These are phyloP conservation scores for Polypterus bichir DNA, from an alignment of 2,113 vertebrate genomes.

Conservation along the genomic window DNA sequence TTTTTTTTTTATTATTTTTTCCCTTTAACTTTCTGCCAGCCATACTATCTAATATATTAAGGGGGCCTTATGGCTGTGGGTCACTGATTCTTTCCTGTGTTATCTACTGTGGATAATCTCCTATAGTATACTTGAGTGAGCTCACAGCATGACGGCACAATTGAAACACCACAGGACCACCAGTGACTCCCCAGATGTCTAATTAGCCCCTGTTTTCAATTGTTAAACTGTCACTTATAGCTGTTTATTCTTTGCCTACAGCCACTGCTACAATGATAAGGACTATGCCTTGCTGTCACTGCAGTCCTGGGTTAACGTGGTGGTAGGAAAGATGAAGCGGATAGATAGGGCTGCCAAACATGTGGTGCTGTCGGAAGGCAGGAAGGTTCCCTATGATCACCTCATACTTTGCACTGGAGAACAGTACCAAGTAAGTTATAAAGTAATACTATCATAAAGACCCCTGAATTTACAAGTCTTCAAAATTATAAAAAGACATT, in stretches of 20 bases:
- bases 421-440: constrained; percentile 69
- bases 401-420: constrained; percentile 77
- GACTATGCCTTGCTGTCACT: constrained; percentile 66
- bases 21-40: too few relatives aligned
- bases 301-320: constrained; percentile 56
- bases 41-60: too few relatives aligned
- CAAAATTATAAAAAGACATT: too few relatives aligned
- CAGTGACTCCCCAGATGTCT: constrained; percentile 43
- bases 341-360: constrained; percentile 69
- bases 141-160: constrained; percentile 26
- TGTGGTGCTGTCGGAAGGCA: constrained; percentile 47
- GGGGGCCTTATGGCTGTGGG: too few relatives aligned
- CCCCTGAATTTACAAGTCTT: too few relatives aligned
- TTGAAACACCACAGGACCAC: constrained; percentile 24
- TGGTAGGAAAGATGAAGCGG: constrained; percentile 71
- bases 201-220: constrained; percentile 50
- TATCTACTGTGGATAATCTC: constrained; percentile 17
- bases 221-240: constrained; percentile 45
- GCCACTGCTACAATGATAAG: constrained; percentile 68
- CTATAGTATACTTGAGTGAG: constrained; percentile 16
- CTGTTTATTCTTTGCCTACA: constrained; percentile 41
- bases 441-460: too few relatives aligned
- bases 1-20: too few relatives aligned
- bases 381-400: constrained; percentile 65
- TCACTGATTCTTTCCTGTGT: neutral